Evolutionary conservation across 2,888 invertebrate genomes (phyloP).

Genomic region (Apoda limacodes): DNA sequence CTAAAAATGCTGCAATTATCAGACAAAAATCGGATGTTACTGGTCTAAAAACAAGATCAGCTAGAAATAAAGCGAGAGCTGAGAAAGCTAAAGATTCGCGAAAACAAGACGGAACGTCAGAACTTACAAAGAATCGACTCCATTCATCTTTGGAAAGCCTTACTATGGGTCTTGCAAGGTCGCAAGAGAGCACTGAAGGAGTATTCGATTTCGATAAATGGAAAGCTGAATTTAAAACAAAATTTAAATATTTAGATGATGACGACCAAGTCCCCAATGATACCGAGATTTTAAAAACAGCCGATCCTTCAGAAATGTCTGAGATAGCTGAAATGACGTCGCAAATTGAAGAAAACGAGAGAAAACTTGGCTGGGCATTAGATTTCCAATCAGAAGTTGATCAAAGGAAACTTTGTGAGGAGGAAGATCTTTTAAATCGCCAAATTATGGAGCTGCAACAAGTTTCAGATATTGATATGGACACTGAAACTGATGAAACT

Average conservation of each 20-base stretch:
- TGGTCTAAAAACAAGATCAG: slow-evolving; percentile 60
- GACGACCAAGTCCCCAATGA: slow-evolving; percentile 53
- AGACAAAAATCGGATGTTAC: slow-evolving; percentile 74
- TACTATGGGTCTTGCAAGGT: slow-evolving; percentile 48
- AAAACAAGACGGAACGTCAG: slow-evolving; percentile 31
- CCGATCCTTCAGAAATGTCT: slow-evolving; percentile 60
- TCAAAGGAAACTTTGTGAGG: slow-evolving; percentile 78
- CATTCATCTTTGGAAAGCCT: slow-evolving; percentile 59
- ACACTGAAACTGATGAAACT: slow-evolving; percentile 86
- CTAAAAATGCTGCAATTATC: slow-evolving; percentile 45
- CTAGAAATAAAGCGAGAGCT: slow-evolving; percentile 40
- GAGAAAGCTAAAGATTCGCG: slow-evolving; percentile 38
- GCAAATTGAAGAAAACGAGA: slow-evolving; percentile 64
- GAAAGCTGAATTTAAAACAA: slow-evolving; percentile 53
- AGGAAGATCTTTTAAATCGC: slow-evolving; percentile 79
- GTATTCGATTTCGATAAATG: slow-evolving; percentile 59
- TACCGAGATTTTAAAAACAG: slow-evolving; percentile 48
- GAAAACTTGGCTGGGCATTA: slow-evolving; percentile 70
- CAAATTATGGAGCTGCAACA: slow-evolving; percentile 81
- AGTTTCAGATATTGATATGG: slow-evolving; percentile 79
- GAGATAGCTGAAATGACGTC: slow-evolving; percentile 66
- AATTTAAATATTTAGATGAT: slow-evolving; percentile 53
- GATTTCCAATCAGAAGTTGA: slow-evolving; percentile 79
- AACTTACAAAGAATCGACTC: slow-evolving; percentile 48
- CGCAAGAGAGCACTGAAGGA: slow-evolving; percentile 54